Base-by-base conservation (phyloP, 2,113 vertebrate species). In the Pholis gunnellus region DNA sequence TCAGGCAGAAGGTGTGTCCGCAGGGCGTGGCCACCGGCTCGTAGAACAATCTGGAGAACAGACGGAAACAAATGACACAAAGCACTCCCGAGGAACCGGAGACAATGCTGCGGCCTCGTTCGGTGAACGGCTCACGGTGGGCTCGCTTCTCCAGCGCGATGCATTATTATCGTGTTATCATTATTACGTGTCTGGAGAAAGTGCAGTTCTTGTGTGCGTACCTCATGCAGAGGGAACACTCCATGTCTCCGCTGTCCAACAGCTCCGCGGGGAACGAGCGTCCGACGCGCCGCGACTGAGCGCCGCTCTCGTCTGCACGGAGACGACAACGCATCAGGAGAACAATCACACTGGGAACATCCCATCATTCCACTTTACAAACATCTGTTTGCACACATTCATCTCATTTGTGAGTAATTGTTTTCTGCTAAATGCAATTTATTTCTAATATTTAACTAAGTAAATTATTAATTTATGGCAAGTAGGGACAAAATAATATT, bases 181-280 rank as follows among this genome's bases (percentile, higher is more conserved):
- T n/a, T n/a, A n/a, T n/a, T n/a, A n/a, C n/a, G 31, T 31, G 31
- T 31, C 31, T 31, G 3, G 31, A 31, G 31, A 31, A 31, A 31
- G 31, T 31, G 31, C 31, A 31, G 31, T 31, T 31, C 31, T 31
- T 31, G 31, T 34, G 34, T 34, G 34, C 6, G 34, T 34, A 34
- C 97, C 98, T 98, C 98, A 97, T 97, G 85, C 97, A 99, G 60
- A 99, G 96, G 22, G 97, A 97, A 85, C 98, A 98, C 94, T 97
- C 97, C 76, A 99, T 94, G 86, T 98, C 97, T 14, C 95, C 95
- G 0, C 94, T 95, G 91, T 98, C 98, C 88, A 97, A 76, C 27
- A 96, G 94, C 64, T 95, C 84, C 15, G 85, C 69, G 25, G 96
- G 93, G 87, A 96, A 82, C 57, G 85, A 88, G 90, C 94, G 86